Base-by-base conservation (phyloP, 35 echinoderm and acorn worm genomes). In the Acanthaster planci region DNA sequence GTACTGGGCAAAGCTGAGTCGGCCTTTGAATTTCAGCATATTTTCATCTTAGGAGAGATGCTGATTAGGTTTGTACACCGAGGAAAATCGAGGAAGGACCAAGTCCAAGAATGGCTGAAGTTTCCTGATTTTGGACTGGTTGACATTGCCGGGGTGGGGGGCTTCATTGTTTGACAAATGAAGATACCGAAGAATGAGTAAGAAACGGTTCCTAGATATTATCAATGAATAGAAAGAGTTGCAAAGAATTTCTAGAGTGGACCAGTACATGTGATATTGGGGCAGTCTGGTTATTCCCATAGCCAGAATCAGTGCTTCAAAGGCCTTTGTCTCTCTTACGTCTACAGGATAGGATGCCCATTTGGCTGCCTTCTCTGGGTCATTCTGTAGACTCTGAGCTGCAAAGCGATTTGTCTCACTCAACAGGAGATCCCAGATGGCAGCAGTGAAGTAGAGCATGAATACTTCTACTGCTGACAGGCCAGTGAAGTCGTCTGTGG, bases 121-220 rank as follows among this genome's bases (percentile, higher is more conserved):
- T n/a, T n/a, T n/a, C n/a, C n/a, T n/a, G 22, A 56, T 15, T 15
- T 56, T 56, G 54, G 1, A 56, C 15, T 56, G 15, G 15, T 56
- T n/a, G 15, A n/a, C 7, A 18, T 56, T 15, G 16, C 22, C 1
- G 72, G 72, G 72, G 14, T 27, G 19, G 26, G 1, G 72, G 32
- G 72, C 72, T 17, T 77, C 32, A 31, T 77, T 77, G 72, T 77
- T 38, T 15, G 72, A 77, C 1, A 77, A 31, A 77, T 77, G 72
- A 77, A 77, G 42, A 16, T 32, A 77, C 14, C 37, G 72, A 16
- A 29, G 72, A 16, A 77, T 32, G 26, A 27, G 1, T 32, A 31
- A 5, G 14, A 77, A 77, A 32, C 72, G 26, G 37, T 77, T 77
- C 37, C 72, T 18, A 15, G 72, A 38, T 27, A 77, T 77, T 18